Evolutionary conservation across 2,888 invertebrate genomes (phyloP), one percentile per base, ranked within the genome.

Genomic region (Arge pagana): DNA sequence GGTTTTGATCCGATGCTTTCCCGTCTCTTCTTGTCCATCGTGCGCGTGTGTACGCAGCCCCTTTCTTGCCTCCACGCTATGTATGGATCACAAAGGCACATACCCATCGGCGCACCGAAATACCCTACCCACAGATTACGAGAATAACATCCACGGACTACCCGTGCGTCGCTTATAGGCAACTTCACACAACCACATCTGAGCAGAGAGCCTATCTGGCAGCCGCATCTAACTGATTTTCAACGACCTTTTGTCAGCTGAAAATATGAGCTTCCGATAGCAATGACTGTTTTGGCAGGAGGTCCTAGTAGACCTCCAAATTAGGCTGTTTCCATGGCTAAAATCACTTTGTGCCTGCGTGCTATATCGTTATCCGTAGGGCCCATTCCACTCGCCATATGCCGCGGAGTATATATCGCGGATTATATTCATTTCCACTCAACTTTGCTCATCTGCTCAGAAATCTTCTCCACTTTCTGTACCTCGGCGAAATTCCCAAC

Each of bases 151-250:
- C n/a, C n/a, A n/a, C n/a, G n/a, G n/a, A n/a, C n/a, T n/a, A n/a
- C n/a, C n/a, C n/a, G n/a, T n/a, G n/a, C n/a, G n/a, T n/a, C n/a
- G n/a, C n/a, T n/a, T n/a, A n/a, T n/a, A n/a, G n/a, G n/a, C n/a
- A n/a, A n/a, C n/a, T n/a, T n/a, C n/a, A n/a, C n/a, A n/a, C n/a
- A n/a, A n/a, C n/a, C n/a, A n/a, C n/a, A n/a, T n/a, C n/a, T n/a
- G 21, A 45, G 54, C 53, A 52, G 53, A 50, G 45, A 56, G 40
- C 65, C 62, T 72, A 73, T 73, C 73, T 72, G 73, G 69, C 72
- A 68, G 63, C 62, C 69, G 63, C 62, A 72, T 74, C 73, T 73
- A 73, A 73, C 73, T 72, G 71, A 73, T 71, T 73, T 72, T 73
- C 69, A 72, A 73, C 72, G 71, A 73, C 68, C 72, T 70, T 73